Percentiles rank a stretch among this genome's conserved stretches.
phyloP scores from a whole-genome alignment of 2,797 vertebrate species.

The Sebastes baramenuke region DNA sequence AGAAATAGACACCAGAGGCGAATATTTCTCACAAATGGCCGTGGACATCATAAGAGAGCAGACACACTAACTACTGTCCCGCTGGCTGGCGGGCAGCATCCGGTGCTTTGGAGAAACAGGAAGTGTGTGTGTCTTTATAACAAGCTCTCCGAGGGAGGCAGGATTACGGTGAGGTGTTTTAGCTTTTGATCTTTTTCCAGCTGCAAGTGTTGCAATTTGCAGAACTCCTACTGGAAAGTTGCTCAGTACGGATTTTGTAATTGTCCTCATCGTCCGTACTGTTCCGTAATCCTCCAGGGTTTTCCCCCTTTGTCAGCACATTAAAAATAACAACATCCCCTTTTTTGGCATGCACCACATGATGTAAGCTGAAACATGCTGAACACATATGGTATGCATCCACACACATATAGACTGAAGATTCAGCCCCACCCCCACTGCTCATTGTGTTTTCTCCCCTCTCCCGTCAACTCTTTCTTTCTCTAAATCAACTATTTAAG shows the following conservation, averaged over 20 bases:
- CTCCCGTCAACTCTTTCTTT: conserved; percentile 23
- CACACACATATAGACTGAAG: conserved; percentile 44
- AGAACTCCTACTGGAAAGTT: conserved; percentile 45
- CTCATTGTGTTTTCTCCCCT: conserved; percentile 6
- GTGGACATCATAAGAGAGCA: conserved; percentile 20
- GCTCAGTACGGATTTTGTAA: conserved; percentile 6
- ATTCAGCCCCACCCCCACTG: conserved; percentile 41
- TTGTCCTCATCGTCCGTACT: conserved; percentile 26
- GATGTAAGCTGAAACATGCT: conserved; percentile 69
- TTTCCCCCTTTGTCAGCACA: conserved; percentile 71
- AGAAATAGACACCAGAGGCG: not conserved
- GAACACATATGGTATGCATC: conserved; percentile 72
- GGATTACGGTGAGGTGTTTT: conserved; percentile 60
- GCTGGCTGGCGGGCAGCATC: conserved; percentile 57
- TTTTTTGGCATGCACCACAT: conserved; percentile 42
- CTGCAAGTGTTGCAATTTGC: conserved; percentile 48
- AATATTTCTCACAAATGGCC: conserved; percentile 11
- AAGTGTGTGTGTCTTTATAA: conserved; percentile 69
- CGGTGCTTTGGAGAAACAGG: conserved; percentile 69
- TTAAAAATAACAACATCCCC: conserved; percentile 56
- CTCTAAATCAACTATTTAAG: not conserved
- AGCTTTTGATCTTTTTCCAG: conserved; percentile 68
- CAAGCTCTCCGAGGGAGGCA: conserved; percentile 57
- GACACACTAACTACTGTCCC: conserved; percentile 31
- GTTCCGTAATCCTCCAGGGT: not conserved